A percentile compares a stretch with the other conserved stretches of the same genome.
Evolutionary conservation across 2,113 vertebrate genomes (phyloP).

Genomic region (Chascanopsetta lugubris): DNA sequence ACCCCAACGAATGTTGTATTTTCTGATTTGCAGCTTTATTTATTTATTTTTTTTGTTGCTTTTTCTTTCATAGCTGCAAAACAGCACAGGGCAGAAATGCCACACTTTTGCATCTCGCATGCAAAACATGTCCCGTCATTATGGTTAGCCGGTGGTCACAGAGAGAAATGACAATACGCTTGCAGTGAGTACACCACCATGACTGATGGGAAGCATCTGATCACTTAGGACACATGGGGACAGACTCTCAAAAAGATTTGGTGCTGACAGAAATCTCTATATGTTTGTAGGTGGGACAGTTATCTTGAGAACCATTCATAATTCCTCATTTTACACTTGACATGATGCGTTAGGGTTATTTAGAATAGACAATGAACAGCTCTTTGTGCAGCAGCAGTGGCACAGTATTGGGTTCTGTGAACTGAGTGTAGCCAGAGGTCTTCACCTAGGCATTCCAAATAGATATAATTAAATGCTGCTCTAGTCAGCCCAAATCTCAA

Average conservation of each 20-base stretch:
- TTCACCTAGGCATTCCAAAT: no score
- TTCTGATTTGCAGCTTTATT: slow-evolving; percentile 64
- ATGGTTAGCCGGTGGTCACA: slow-evolving; percentile 37
- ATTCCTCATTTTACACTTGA: no score
- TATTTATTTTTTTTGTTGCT: slow-evolving; percentile 18
- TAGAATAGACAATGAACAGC: no score
- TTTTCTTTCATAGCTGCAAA: slow-evolving; percentile 46
- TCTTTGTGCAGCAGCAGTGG: no score
- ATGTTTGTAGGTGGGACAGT: no score
- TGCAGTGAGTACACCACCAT: slow-evolving; percentile 37
- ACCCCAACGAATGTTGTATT: slow-evolving; percentile 70
- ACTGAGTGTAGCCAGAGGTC: no score
- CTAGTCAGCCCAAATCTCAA: no score
- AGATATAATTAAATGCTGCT: no score
- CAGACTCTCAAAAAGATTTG: background rate
- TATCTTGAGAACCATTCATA: no score
- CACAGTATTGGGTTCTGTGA: no score
- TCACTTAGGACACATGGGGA: slow-evolving; percentile 1
- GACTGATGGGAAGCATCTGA: slow-evolving; percentile 37
- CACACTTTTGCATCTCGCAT: slow-evolving; percentile 6
- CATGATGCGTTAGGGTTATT: no score
- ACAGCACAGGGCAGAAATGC: slow-evolving; percentile 15
- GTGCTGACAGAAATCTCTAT: background rate
- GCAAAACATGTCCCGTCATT: slow-evolving; percentile 61
- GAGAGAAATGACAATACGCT: slow-evolving; percentile 41